A percentile compares a stretch with the other conserved stretches of the same genome.
These are phyloP conservation scores for Trachelus troglodyta DNA, from an alignment of 2,888 invertebrate genomes.

Conservation along the genomic window DNA sequence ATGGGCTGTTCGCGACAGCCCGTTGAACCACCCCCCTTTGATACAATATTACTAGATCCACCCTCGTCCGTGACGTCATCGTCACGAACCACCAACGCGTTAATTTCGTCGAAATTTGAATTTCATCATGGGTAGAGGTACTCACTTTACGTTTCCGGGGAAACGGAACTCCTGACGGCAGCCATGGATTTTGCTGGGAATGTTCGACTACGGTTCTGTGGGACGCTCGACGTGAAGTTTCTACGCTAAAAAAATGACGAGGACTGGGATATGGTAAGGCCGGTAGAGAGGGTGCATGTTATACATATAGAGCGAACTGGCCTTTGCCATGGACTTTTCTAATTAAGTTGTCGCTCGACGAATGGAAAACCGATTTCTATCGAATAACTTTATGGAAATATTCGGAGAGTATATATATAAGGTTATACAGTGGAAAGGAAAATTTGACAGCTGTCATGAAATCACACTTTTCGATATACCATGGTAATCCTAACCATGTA, in stretches of 20 bases:
- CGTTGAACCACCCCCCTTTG: neutral
- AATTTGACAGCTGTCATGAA: too few relatives aligned
- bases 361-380: neutral
- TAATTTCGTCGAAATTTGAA: neutral
- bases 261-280: neutral
- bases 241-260: neutral
- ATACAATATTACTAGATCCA: neutral
- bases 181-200: neutral
- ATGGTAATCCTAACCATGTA: neutral
- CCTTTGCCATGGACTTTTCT: neutral
- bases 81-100: neutral
- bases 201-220: neutral
- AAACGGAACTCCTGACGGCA: neutral
- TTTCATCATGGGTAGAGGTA: neutral
- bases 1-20: neutral
- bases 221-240: neutral
- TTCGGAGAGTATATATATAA: neutral
- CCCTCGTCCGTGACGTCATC: neutral
- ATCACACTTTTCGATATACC: too few relatives aligned
- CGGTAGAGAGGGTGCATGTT: neutral
- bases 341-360: neutral
- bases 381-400: neutral
- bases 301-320: neutral
- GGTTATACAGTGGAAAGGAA: too few relatives aligned
- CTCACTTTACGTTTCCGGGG: neutral